Base-by-base conservation (phyloP, 2,888 invertebrate genomes). In the Pyrocoelia pectoralis region DNA sequence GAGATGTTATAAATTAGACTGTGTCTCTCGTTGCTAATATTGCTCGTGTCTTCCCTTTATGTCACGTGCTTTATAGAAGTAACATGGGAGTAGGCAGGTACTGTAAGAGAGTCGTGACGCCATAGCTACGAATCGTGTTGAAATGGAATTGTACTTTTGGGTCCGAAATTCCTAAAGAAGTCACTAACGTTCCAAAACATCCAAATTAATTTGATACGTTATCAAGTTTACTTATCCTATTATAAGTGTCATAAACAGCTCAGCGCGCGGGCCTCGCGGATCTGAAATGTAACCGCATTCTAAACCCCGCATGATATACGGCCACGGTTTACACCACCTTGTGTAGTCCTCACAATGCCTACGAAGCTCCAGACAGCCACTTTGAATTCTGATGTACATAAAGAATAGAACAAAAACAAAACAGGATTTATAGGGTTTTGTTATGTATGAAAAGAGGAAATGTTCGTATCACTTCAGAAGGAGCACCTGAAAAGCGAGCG, bases 31-130 rank as follows among this genome's bases (percentile, higher is more conserved):
- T 28, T 40, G 15, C 28, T 43, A 19, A 56, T 13, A 29, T 12
- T 48, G 17, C 43, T 58, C n/a, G 19, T 24, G 24, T 24, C 17
- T 41, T 38, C 41, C 17, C 24, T 48, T 56, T 43, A 14, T 12
- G 57, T 40, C 24, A 57, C 51, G 57, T 57, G 43, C 53, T 61
- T 61, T 56, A 56, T 61, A 41, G 52, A 52, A 53, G 51, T 56
- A 40, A 29, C 56, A 43, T 15, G 15, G 61, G 51, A 38, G 46
- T 56, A 38, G 43, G 52, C 51, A 46, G 43, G 52, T 52, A 46
- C 51, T 56, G 38, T 54, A 56, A 50, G 41, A 49, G 43, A 56
- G 51, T 56, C 61, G 56, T 56, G 61, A 56, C 28, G 55, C 38
- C 33, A 50, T 49, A 49, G 24, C 40, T 56, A 9, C n/a, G 48